phyloP scores from a whole-genome alignment of 2,113 vertebrate genomes.

The Seriola aureovittata region DNA sequence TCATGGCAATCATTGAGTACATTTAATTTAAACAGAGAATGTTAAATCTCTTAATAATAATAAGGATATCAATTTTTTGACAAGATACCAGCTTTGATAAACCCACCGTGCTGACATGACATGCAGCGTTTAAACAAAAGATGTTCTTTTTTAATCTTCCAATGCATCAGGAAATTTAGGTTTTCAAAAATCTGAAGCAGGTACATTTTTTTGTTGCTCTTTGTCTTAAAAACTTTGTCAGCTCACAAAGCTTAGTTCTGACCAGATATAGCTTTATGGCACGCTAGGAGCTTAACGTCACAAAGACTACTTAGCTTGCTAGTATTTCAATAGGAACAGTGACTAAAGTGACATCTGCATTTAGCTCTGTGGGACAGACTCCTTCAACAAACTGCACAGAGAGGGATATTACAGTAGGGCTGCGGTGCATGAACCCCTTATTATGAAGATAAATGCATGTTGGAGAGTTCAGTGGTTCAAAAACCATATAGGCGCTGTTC shows the following conservation, averaged over 20 bases:
- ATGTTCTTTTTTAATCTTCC: slow-evolving; percentile 10
- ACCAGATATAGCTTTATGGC: slow-evolving; percentile 10
- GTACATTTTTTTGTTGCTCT: not conserved
- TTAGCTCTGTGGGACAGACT: no score
- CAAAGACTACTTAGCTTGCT: no score
- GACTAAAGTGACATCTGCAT: no score
- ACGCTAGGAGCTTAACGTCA: not conserved
- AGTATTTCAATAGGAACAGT: no score
- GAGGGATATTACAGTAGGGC: no score
- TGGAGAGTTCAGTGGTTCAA: no score
- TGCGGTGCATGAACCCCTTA: no score
- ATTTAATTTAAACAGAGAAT: not conserved
- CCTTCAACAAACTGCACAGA: no score
- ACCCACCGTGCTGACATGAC: slow-evolving; percentile 17
- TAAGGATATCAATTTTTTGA: slow-evolving; percentile 1
- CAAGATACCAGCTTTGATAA: slow-evolving; percentile 6
- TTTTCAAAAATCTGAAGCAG: not conserved
- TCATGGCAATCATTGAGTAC: not conserved
- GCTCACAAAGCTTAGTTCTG: not conserved
- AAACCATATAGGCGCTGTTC: no score
- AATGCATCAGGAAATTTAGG: slow-evolving; percentile 8
- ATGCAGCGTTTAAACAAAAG: slow-evolving; percentile 21
- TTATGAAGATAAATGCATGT: no score
- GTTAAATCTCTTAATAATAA: not conserved
- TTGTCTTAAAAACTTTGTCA: not conserved